These are phyloP conservation scores for Hypotaenidia philippensis DNA, from an alignment of 2,797 vertebrate species.

Conservation along the genomic window DNA sequence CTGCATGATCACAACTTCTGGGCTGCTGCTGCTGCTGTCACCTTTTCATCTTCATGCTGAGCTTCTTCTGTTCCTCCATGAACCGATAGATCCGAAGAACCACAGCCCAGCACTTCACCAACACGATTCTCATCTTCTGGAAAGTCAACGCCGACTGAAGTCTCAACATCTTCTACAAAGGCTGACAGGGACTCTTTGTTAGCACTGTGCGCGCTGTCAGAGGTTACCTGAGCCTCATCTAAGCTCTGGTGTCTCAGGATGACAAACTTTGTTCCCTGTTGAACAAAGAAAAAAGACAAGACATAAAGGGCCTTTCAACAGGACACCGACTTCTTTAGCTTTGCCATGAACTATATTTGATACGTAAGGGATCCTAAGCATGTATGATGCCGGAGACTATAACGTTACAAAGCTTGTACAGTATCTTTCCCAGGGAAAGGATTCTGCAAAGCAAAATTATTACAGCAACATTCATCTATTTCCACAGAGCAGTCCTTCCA, in stretches of 20 bases:
- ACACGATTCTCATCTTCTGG: neutral
- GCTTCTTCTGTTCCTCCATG: conserved; percentile 11
- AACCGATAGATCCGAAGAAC: conserved; percentile 67
- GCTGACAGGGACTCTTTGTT: conserved; percentile 8
- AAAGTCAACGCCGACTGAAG: neutral
- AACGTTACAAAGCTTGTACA: neutral
- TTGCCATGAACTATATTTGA: neutral
- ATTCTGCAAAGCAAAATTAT: conserved; percentile 14
- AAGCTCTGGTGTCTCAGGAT: conserved; percentile 8
- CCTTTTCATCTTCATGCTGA: conserved; percentile 74
- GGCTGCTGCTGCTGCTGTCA: conserved; percentile 64
- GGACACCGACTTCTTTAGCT: conserved; percentile 1
- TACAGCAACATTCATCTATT: neutral
- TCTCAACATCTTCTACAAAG: conserved; percentile 31
- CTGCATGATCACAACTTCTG: conserved; percentile 82
- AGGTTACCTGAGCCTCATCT: conserved; percentile 27
- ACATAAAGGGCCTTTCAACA: conserved; percentile 19
- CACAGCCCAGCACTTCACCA: conserved; percentile 75
- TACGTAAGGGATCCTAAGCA: neutral
- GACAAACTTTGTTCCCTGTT: conserved; percentile 50
- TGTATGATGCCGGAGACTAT: neutral
- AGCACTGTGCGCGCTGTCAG: neutral
- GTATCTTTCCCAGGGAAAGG: neutral
- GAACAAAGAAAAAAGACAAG: conserved; percentile 41
- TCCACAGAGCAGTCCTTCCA: conserved; percentile 9